These are phyloP conservation scores for Oscheius sp. DNA, from an alignment of 2,888 invertebrate species.

Conservation along the genomic window DNA sequence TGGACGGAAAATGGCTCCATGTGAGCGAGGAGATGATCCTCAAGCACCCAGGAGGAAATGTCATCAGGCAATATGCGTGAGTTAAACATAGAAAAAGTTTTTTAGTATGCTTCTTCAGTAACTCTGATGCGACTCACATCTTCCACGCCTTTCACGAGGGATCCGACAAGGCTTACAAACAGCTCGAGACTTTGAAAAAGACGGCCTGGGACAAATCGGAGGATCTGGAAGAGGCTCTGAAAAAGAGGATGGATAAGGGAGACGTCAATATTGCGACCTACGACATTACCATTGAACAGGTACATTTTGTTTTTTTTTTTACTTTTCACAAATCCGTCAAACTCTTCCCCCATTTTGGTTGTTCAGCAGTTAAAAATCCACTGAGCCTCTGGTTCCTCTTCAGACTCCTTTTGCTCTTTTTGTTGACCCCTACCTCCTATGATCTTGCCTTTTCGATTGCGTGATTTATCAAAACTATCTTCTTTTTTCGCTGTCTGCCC, in stretches of 20 bases:
- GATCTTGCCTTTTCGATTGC: not conserved
- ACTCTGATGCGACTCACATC: conserved; percentile 70
- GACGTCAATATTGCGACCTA: conserved; percentile 66
- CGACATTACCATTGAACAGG: conserved; percentile 66
- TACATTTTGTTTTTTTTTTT: conserved; percentile 25
- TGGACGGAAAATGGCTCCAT: conserved; percentile 69
- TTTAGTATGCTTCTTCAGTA: conserved; percentile 46
- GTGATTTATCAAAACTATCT: conserved; percentile 1
- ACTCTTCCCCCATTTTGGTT: not conserved
- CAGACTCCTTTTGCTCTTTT: too few relatives aligned
- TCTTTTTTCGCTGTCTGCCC: not conserved
- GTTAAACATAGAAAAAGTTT: conserved; percentile 28
- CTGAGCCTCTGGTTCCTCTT: too few relatives aligned
- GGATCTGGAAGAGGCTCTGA: conserved; percentile 47
- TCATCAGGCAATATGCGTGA: conserved; percentile 69
- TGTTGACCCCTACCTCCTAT: too few relatives aligned
- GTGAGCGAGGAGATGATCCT: conserved; percentile 64
- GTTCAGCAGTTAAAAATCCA: too few relatives aligned
- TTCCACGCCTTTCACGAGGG: conserved; percentile 73
- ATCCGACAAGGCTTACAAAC: conserved; percentile 66
- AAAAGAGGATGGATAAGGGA: conserved; percentile 50
- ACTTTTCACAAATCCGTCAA: not conserved
- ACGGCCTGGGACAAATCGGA: conserved; percentile 41
- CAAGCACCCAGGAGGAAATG: conserved; percentile 70
- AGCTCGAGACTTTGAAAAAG: conserved; percentile 56